These are phyloP conservation scores for Pegoplata infirma DNA, from an alignment of 2,888 invertebrate species.

Conservation along the genomic window DNA sequence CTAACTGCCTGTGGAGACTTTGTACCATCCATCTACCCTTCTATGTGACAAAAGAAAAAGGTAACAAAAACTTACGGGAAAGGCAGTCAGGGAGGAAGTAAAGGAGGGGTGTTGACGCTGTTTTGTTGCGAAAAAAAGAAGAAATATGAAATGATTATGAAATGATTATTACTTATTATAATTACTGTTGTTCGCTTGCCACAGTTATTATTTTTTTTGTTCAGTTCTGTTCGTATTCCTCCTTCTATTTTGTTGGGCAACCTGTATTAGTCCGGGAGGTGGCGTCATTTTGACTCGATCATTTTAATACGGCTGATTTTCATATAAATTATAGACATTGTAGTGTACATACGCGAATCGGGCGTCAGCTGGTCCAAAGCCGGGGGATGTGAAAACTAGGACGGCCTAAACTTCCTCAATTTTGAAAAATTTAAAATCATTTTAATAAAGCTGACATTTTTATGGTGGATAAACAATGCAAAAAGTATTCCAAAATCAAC, in stretches of 20 bases:
- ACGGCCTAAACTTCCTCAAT: too few species aligned
- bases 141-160: slow-evolving; percentile 71
- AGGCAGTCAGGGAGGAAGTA: not conserved
- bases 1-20: slow-evolving; percentile 60
- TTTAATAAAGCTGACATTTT: too few species aligned
- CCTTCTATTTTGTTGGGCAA: slow-evolving; percentile 33
- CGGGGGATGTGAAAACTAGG: too few species aligned
- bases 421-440: too few species aligned
- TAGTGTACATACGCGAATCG: too few species aligned
- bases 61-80: slow-evolving; percentile 25
- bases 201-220: slow-evolving; percentile 54
- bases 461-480: too few species aligned
- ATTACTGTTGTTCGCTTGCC: slow-evolving; percentile 67
- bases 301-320: too few species aligned
- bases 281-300: too few species aligned
- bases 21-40: slow-evolving; percentile 25
- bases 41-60: slow-evolving; percentile 40
- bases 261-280: slow-evolving; percentile 52
- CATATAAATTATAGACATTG: too few species aligned
- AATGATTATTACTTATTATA: slow-evolving; percentile 76
- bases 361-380: too few species aligned
- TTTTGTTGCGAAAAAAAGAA: slow-evolving; percentile 51
- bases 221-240: slow-evolving; percentile 19
- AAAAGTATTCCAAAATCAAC: too few species aligned
- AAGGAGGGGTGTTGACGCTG: slow-evolving; percentile 49